Evolutionary conservation across 2,888 invertebrate genomes (phyloP), one percentile per base, ranked within the genome.

Genomic region (Bhutanitis thaidina): DNA sequence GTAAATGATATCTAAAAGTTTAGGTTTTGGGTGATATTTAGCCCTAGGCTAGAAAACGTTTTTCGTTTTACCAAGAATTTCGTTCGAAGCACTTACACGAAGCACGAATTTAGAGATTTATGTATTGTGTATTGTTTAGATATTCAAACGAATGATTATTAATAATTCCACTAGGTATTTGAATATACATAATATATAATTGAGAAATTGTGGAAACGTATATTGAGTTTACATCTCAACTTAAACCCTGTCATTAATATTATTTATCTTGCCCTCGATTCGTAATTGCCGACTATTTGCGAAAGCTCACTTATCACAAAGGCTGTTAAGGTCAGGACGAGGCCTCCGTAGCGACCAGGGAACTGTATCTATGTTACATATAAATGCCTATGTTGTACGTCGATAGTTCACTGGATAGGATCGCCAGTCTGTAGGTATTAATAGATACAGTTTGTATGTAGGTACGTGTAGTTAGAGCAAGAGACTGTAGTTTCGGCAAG

Each of bases 401-500:
- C n/a, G 25, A 39, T 34, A 47, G 47, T 40, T 47, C 39, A 34
- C 25, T 34, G 20, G 39, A 34, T 30, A 47, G 34, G 32, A 40
- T 16, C 38, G 16, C 1, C 1, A 10, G 20, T 13, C 13, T 13
- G 36, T 27, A 27, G 8, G 9, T 40, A 29, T 36, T 27, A 10
- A 30, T 30, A 30, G 3, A 36, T 30, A 37, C 30, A 10, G n/a
- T 13, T 8, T 48, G 13, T 32, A 34, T 7, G 12, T 49, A 25
- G 5, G 38, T 43, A 29, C 1, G 34, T 32, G 29, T 39, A 50
- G 49, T 37, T 49, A 25, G 49, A 34, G n/a, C 27, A 10, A 39
- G 39, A 45, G 44, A 35, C 46, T 36, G 50, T 40, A 52, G 51
- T 46, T 46, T 51, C 50, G 46, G 50, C 45, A 39, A 47, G 34